A percentile compares a stretch with the other conserved stretches of the same genome.
Evolutionary conservation across 1,140 invertebrate species (phyloP).

Genomic region (Mizuhopecten yessoensis): DNA sequence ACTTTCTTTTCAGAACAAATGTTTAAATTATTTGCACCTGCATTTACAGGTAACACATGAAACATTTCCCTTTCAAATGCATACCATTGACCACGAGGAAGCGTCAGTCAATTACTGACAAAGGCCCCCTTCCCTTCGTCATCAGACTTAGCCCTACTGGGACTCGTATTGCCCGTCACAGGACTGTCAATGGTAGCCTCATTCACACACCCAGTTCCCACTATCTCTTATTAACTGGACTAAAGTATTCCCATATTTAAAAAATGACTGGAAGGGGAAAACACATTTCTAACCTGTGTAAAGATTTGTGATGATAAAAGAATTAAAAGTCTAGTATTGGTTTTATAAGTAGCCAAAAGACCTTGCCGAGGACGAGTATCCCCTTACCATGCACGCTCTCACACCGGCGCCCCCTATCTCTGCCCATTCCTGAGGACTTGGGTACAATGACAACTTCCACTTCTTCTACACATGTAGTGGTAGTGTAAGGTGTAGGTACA

Average conservation of each 20-base stretch:
- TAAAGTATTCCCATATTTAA: constrained; percentile 11
- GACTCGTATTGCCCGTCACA: neutral
- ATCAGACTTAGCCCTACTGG: neutral
- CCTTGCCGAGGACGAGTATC: neutral
- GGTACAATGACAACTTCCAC: neutral
- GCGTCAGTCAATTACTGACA: neutral
- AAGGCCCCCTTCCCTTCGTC: neutral
- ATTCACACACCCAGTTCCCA: constrained; percentile 9
- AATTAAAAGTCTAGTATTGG: neutral
- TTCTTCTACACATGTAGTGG: neutral
- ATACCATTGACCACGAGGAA: neutral
- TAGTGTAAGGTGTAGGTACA: neutral
- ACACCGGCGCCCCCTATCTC: neutral
- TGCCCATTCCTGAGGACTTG: neutral
- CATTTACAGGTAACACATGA: neutral
- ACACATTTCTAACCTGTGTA: neutral
- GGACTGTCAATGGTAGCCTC: neutral
- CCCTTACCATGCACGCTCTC: constrained; percentile 17
- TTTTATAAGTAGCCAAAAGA: neutral
- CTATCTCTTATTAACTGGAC: neutral
- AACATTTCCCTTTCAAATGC: neutral
- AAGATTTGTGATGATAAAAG: constrained; percentile 28
- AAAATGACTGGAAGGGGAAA: neutral
- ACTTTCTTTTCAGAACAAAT: constrained; percentile 39
- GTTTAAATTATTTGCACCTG: constrained; percentile 20